Conservation (phyloP, 37 sponge, comb jelly and placozoan genomes). For the Mnemiopsis leidyi region DNA sequence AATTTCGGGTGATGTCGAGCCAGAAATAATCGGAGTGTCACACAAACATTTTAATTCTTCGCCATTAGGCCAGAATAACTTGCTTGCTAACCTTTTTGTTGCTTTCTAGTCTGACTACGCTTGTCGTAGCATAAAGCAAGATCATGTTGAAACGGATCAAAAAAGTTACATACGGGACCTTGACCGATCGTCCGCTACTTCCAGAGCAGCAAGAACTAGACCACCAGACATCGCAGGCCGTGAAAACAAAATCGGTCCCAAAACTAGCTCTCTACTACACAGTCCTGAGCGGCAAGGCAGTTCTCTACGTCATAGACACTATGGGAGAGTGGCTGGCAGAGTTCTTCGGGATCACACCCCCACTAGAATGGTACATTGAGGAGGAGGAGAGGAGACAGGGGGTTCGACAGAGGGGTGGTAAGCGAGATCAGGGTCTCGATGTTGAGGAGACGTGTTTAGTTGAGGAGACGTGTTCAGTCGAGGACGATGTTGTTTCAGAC, state of each 20-base stretch:
- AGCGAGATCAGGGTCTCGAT: too few species aligned
- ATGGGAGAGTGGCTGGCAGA: constrained; percentile 36
- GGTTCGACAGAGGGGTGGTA: neutral
- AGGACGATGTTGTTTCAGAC: too few species aligned
- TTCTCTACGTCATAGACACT: neutral
- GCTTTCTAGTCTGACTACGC: too few species aligned
- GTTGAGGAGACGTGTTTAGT: too few species aligned
- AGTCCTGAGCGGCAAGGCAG: neutral
- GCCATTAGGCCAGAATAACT: too few species aligned
- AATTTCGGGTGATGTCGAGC: too few species aligned
- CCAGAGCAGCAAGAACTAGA: neutral
- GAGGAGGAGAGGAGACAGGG: neutral
- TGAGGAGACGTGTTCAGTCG: too few species aligned
- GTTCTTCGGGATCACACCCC: constrained; percentile 8
- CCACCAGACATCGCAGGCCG: neutral
- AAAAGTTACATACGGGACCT: neutral
- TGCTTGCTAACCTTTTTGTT: too few species aligned
- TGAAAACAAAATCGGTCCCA: neutral
- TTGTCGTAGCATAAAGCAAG: too few species aligned
- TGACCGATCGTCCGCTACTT: neutral
- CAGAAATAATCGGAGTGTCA: too few species aligned
- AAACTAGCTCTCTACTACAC: neutral
- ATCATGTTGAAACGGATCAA: neutral
- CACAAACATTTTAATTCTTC: too few species aligned
- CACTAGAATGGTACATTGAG: neutral